Evolutionary conservation across 1,140 invertebrate species (phyloP).

Genomic region (Drosophila arizonae): DNA sequence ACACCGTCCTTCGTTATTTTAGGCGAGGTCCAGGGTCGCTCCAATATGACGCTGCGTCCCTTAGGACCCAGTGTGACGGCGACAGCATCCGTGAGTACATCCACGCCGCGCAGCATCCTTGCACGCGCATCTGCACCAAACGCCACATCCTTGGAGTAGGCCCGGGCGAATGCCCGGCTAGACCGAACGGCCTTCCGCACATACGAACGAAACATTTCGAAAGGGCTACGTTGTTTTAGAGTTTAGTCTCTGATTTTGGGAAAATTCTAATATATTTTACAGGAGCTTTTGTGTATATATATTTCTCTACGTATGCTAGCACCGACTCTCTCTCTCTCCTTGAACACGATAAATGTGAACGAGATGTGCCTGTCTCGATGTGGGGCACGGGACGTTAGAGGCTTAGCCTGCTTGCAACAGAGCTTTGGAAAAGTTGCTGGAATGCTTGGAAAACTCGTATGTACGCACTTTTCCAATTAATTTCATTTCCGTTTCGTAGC

Average conservation of each 20-base stretch:
- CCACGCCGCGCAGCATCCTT: constrained; percentile 98
- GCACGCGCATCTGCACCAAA: constrained; percentile 98
- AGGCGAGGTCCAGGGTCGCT: constrained; percentile 99
- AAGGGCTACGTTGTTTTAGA: not conserved
- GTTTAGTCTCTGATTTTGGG: not conserved
- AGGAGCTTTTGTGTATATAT: constrained; percentile 1
- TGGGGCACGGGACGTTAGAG: not conserved
- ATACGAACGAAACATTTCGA: constrained; percentile 55
- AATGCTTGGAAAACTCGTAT: not conserved
- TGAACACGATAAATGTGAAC: constrained; percentile 23
- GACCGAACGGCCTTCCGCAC: constrained; percentile 35
- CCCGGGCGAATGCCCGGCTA: constrained; percentile 27
- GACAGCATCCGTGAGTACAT: constrained; percentile 98
- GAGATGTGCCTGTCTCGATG: not conserved
- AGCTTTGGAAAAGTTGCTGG: not conserved
- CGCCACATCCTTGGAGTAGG: constrained; percentile 89
- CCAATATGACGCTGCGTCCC: constrained; percentile 99
- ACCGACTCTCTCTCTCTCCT: constrained; percentile 28
- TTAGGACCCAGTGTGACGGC: constrained; percentile 99
- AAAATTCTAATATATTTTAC: not conserved
- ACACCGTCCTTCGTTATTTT: constrained; percentile 99
- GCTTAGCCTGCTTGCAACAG: constrained; percentile 20
- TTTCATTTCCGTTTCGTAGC: constrained; percentile 75
- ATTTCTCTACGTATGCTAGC: not conserved
- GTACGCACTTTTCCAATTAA: constrained; percentile 78